phyloP scores from a whole-genome alignment of 2,888 invertebrate genomes.

The Synanthedon andrenaeformis region DNA sequence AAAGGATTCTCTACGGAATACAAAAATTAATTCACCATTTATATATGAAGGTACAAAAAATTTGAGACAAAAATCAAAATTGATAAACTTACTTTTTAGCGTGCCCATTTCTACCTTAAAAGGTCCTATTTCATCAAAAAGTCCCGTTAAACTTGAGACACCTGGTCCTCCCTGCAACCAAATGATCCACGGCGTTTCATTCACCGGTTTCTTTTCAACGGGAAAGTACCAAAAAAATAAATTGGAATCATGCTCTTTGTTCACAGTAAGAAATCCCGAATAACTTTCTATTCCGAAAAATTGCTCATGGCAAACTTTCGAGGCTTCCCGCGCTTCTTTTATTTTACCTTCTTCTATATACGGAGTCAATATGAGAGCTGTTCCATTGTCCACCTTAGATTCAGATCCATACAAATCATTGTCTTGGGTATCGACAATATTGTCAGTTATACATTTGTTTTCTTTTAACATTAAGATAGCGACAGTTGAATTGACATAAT shows the following conservation, averaged over 20 bases:
- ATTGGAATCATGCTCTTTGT: slow-evolving; percentile 78
- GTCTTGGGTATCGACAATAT: slow-evolving; percentile 3
- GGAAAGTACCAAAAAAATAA: slow-evolving; percentile 91
- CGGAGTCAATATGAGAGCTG: slow-evolving; percentile 45
- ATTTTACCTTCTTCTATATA: slow-evolving; percentile 39
- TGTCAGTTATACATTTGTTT: slow-evolving; percentile 2
- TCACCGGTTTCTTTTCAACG: slow-evolving; percentile 37
- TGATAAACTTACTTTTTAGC: slow-evolving; percentile 12
- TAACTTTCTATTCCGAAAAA: slow-evolving; percentile 59
- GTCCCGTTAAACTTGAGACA: slow-evolving; percentile 70
- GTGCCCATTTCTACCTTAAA: slow-evolving; percentile 17
- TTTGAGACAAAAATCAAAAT: background rate
- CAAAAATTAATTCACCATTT: background rate
- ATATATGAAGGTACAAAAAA: background rate
- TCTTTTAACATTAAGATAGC: background rate
- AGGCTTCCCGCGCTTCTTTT: slow-evolving; percentile 41
- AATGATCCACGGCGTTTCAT: slow-evolving; percentile 76
- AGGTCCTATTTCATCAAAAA: slow-evolving; percentile 59
- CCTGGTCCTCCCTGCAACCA: slow-evolving; percentile 95
- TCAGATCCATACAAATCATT: slow-evolving; percentile 7
- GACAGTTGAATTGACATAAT: background rate
- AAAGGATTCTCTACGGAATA: slow-evolving; percentile 45
- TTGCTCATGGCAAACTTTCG: slow-evolving; percentile 27
- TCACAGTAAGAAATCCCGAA: slow-evolving; percentile 75
- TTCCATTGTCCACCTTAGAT: slow-evolving; percentile 25